phyloP scores from a whole-genome alignment of 2,113 vertebrate species.

The Sander lucioperca region DNA sequence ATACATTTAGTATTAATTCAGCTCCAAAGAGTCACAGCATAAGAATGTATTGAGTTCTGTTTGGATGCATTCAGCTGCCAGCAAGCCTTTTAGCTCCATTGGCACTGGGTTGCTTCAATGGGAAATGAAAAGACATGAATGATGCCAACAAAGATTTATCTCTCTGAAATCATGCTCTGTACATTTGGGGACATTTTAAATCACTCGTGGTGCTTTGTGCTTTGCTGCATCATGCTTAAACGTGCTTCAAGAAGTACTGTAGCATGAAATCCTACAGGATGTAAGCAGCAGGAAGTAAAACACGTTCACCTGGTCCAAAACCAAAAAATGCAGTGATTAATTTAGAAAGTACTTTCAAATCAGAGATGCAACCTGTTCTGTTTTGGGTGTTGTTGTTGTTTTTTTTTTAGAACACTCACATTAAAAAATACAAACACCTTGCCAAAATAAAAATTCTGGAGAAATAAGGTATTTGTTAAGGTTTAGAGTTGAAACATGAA shows the following conservation, averaged over 20 bases:
- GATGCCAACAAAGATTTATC: conserved; percentile 70
- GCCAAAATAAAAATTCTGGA: not conserved
- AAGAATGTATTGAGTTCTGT: conserved; percentile 55
- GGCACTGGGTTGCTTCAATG: conserved; percentile 62
- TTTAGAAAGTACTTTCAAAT: not conserved
- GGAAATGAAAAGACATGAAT: conserved; percentile 59
- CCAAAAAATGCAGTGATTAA: not conserved
- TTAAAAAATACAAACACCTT: not conserved
- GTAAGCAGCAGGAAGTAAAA: conserved; percentile 7
- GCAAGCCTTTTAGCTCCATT: conserved; percentile 80
- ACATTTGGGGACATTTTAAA: conserved; percentile 52
- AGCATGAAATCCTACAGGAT: conserved; percentile 18
- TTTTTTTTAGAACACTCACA: not conserved
- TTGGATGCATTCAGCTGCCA: conserved; percentile 77
- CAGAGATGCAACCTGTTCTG: not conserved
- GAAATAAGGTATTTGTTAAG: not conserved
- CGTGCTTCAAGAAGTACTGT: conserved; percentile 21
- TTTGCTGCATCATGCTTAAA: conserved; percentile 46
- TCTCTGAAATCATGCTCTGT: conserved; percentile 61
- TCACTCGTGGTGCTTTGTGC: conserved; percentile 38
- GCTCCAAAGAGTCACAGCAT: conserved; percentile 51
- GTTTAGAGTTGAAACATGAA: conserved; percentile 19
- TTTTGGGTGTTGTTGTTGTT: not conserved
- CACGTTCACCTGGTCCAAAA: conserved; percentile 21
- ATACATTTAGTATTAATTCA: conserved; percentile 64